Evolutionary conservation across 2,797 vertebrate species (phyloP), one percentile per base, ranked within the genome.

Genomic region (Ceryle rudis): DNA sequence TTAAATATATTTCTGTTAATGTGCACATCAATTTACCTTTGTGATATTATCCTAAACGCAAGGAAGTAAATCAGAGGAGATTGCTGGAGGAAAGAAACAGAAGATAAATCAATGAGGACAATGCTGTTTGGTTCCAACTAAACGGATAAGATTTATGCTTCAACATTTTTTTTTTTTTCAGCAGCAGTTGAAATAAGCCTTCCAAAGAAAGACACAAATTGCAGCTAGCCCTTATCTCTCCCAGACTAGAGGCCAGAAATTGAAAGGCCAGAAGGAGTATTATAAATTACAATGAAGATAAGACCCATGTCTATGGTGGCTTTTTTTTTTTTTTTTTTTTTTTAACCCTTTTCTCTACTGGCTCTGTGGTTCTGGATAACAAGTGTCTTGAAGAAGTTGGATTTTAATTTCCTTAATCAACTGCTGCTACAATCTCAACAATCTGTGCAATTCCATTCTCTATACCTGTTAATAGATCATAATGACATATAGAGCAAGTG

Each of bases 111-210:
- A 71, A 1, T 49, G 52, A 73, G 39, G 64, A 90, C 70, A 87
- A 55, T 54, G 44, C 31, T 87, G 22, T 82, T 89, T 88, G 60
- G 29, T 86, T 92, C 67, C 88, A 83, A 37, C 74, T 89, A 87
- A 92, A 89, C 67, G 35, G 67, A 60, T 89, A 90, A 89, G 71
- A 96, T 92, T 94, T 82, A 89, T 74, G 49, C 60, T 90, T 94
- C 62, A 77, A 47, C 37, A 35, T 5, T 18, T 89, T 28, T 51
- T 47, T 46, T 46, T 47, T 95, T 95, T 67, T 90, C 73, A 95
- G 60, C 16, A 70, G 51, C 55, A 62, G 52, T 60, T 90, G 86
- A 86, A 95, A 92, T 85, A 95, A 94, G n/a, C 78, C 52, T 92
- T 89, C 49, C 64, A 71, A 80, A 52, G 89, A 87, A 84, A 95